phyloP scores from a whole-genome alignment of 2,797 vertebrate species.

The Tenualosa thibaudeaui region DNA sequence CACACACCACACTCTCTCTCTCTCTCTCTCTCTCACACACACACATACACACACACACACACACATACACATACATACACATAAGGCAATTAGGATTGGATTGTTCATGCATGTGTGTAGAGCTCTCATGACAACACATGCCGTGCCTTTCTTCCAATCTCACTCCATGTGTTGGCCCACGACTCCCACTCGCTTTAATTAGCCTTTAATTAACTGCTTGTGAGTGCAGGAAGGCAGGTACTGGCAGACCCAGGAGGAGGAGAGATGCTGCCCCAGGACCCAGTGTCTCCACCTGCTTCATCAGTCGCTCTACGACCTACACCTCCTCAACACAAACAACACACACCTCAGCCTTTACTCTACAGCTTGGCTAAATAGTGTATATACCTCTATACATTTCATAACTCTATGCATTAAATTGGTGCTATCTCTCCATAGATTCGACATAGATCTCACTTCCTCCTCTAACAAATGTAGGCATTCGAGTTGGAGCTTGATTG shows the following conservation, averaged over 20 bases:
- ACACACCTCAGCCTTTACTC: neutral
- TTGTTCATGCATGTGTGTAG: neutral
- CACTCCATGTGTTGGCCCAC: conserved; percentile 14
- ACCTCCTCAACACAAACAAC: neutral
- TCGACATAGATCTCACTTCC: neutral
- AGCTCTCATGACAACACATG: neutral
- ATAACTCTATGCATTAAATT: too few species aligned
- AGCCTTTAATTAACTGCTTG: conserved; percentile 46
- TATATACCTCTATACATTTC: too few species aligned
- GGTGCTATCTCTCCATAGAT: neutral
- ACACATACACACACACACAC: neutral
- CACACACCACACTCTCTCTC: neutral
- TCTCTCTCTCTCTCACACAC: neutral
- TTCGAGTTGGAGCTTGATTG: neutral
- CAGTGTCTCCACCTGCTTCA: neutral
- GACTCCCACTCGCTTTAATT: conserved; percentile 11
- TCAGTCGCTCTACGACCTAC: neutral
- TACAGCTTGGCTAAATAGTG: neutral
- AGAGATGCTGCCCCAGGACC: neutral
- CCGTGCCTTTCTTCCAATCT: conserved; percentile 20
- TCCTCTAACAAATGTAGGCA: neutral
- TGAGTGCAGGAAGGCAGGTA: conserved; percentile 34
- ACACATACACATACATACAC: neutral
- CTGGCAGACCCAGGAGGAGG: neutral
- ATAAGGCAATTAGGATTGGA: neutral